Conservation (phyloP, 2,888 invertebrate genomes). For the Torymus texanus region DNA sequence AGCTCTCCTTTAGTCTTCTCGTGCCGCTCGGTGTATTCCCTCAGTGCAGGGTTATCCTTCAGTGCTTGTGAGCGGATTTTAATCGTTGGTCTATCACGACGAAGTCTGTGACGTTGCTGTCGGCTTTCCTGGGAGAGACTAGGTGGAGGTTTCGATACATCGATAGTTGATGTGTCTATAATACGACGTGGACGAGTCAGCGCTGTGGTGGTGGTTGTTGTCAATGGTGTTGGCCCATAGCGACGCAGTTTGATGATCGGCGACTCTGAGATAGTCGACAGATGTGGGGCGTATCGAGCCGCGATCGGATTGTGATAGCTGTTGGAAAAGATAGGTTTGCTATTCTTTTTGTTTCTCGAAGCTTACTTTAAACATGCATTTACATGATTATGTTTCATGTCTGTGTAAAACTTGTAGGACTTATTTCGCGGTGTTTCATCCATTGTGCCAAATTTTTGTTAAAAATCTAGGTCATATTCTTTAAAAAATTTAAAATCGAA, state of each 20-base stretch:
- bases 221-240: slow-evolving; percentile 64
- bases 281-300: slow-evolving; percentile 82
- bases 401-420: too few species aligned
- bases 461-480: too few species aligned
- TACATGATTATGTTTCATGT: too few species aligned
- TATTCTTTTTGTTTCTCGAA: background rate
- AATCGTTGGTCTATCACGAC: slow-evolving; percentile 70
- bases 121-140: slow-evolving; percentile 57
- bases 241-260: slow-evolving; percentile 71
- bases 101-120: slow-evolving; percentile 65
- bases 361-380: background rate
- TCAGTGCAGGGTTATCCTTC: slow-evolving; percentile 73
- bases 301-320: slow-evolving; percentile 62
- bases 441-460: too few species aligned
- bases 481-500: too few species aligned
- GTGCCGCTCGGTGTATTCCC: slow-evolving; percentile 75
- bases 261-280: slow-evolving; percentile 84
- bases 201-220: slow-evolving; percentile 60
- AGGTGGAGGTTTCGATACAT: slow-evolving; percentile 80
- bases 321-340: slow-evolving; percentile 19
- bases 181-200: slow-evolving; percentile 80
- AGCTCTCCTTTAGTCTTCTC: slow-evolving; percentile 85
- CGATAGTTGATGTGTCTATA: slow-evolving; percentile 90
- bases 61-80: slow-evolving; percentile 73
- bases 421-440: too few species aligned